Evolutionary conservation across 2,797 vertebrate genomes (phyloP).

Genomic region (Ptychobarbus kaznakovi): DNA sequence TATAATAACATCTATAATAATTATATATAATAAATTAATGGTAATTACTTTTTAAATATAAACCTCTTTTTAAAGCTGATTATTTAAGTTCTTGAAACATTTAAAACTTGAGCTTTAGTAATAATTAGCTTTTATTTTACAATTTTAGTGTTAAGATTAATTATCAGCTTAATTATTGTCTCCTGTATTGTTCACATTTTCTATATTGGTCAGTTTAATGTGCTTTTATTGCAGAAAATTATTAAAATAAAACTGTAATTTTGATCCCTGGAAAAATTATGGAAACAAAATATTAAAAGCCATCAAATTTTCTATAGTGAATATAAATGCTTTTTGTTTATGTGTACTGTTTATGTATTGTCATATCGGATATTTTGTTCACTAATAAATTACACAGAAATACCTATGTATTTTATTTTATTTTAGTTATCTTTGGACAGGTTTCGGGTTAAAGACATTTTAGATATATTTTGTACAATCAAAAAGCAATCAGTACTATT

Average conservation of each 20-base stretch:
- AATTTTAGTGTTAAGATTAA: too few species aligned
- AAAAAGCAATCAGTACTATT: too few species aligned
- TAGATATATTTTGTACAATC: too few species aligned
- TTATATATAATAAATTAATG: too few species aligned
- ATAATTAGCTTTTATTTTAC: accelerated
- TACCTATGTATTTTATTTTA: too few species aligned
- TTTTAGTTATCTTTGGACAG: too few species aligned
- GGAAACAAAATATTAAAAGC: not conserved
- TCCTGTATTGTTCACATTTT: too few species aligned
- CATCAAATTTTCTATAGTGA: not conserved
- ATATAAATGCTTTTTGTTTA: not conserved
- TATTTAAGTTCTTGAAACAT: not conserved
- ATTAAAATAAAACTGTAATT: too few species aligned
- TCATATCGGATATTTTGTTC: not conserved
- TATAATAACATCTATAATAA: too few species aligned
- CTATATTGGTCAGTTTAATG: not conserved
- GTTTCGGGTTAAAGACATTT: too few species aligned
- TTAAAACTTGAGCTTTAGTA: not conserved
- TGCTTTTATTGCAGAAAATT: not conserved
- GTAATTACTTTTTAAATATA: not conserved
- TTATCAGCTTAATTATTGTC: too few species aligned
- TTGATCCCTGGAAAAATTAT: not conserved
- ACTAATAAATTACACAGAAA: not conserved
- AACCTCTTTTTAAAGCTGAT: not conserved
- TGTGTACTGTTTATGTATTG: not conserved